A percentile compares a stretch with the other conserved stretches of the same genome.
phyloP scores from a whole-genome alignment of 2,113 vertebrate genomes.

The Myodes glareolus region DNA sequence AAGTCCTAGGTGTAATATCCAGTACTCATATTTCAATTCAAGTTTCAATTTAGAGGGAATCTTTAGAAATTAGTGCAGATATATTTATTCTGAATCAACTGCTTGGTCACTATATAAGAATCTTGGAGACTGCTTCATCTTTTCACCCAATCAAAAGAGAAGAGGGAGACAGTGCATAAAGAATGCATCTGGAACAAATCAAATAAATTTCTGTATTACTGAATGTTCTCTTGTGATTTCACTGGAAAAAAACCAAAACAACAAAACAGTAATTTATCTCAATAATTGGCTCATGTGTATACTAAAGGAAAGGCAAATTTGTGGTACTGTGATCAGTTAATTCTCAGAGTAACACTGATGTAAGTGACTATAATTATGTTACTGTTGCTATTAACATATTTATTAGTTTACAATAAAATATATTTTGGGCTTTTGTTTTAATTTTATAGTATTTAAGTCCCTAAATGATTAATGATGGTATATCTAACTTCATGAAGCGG shows the following conservation, averaged over 20 bases:
- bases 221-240: neutral
- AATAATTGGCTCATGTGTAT: neutral
- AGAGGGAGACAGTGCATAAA: neutral
- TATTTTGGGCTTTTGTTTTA: neutral
- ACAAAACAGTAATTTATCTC: neutral
- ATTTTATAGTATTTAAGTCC: neutral
- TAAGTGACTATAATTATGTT: neutral
- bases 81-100: neutral
- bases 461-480: neutral
- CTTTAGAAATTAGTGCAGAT: neutral
- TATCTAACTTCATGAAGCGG: neutral
- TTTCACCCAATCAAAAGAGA: neutral
- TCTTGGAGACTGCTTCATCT: neutral
- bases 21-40: neutral
- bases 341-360: neutral
- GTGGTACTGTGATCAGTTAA: neutral
- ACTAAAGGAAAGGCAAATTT: neutral
- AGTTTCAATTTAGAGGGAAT: neutral
- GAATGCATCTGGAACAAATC: neutral
- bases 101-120: neutral
- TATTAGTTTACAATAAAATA: slow-evolving; percentile 10
- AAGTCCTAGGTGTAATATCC: neutral
- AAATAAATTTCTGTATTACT: neutral
- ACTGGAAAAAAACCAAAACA: neutral
- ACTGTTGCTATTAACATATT: neutral